A percentile compares a stretch with the other conserved stretches of the same genome.
Evolutionary conservation across 2,113 vertebrate genomes (phyloP).

Genomic region (Scophthalmus maximus): DNA sequence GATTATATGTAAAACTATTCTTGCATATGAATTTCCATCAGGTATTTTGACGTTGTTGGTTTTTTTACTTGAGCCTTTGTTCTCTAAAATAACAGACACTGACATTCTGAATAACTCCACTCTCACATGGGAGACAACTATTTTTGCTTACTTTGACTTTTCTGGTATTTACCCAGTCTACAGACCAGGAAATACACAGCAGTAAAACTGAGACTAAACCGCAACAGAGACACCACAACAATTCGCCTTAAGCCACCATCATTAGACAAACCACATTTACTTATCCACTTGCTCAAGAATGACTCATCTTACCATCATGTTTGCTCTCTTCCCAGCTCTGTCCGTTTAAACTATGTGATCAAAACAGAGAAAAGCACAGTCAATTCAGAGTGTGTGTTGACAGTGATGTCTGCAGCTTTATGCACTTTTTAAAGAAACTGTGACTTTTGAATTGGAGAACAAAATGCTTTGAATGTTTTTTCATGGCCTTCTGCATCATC

Average conservation of each 20-base stretch:
- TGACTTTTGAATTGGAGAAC: background rate
- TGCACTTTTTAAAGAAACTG: background rate
- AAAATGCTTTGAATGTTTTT: no score
- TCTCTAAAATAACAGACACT: background rate
- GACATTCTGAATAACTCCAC: constrained; percentile 5
- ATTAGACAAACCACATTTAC: background rate
- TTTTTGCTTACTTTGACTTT: constrained; percentile 14
- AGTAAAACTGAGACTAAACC: constrained; percentile 2
- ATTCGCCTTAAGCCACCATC: background rate
- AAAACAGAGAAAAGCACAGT: background rate
- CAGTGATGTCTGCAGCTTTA: background rate
- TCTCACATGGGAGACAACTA: background rate
- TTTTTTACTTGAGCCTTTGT: background rate
- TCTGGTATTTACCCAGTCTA: background rate
- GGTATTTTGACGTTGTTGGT: background rate
- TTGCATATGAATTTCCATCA: background rate
- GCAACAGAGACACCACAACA: constrained; percentile 41
- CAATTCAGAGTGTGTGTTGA: background rate
- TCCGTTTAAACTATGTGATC: constrained; percentile 1
- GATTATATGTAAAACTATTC: background rate
- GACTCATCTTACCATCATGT: constrained; percentile 2
- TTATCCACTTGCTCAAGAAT: constrained; percentile 3
- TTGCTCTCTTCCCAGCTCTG: background rate
- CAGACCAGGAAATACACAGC: background rate
- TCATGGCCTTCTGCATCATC: no score